phyloP scores from a whole-genome alignment of 2,888 invertebrate species.

The Plebejus argus region DNA sequence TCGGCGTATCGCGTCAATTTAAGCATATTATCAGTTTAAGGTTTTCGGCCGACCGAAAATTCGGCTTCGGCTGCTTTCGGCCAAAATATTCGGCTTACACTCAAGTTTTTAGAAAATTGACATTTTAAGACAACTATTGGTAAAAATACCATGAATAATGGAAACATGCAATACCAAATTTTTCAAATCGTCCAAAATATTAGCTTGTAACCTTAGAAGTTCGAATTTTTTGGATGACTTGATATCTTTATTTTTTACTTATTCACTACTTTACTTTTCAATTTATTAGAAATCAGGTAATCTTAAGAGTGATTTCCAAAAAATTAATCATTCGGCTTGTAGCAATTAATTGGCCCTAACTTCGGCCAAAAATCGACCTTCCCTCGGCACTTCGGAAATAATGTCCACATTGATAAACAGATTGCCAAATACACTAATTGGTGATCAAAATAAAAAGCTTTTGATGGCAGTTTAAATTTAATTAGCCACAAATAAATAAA shows the following conservation, averaged over 20 bases:
- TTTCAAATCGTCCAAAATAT: no score
- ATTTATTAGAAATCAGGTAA: no score
- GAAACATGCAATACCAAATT: no score
- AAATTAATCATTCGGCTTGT: no score
- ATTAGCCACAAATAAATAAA: not conserved
- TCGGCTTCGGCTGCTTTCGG: not conserved
- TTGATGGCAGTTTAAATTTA: not conserved
- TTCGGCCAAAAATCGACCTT: not conserved
- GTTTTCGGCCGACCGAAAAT: not conserved
- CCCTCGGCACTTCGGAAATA: not conserved
- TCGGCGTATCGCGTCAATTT: conserved; percentile 32
- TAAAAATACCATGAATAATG: no score
- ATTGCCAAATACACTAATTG: conserved; percentile 18
- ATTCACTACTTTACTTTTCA: no score
- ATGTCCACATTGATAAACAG: not conserved
- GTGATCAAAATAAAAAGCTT: conserved; percentile 3
- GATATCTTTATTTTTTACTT: no score
- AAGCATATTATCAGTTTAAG: not conserved
- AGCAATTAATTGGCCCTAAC: not conserved
- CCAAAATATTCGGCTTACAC: not conserved
- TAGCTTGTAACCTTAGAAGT: no score
- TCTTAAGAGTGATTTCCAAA: no score
- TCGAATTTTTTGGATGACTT: no score
- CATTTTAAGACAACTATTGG: no score
- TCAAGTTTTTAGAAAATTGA: no score